Conservation (phyloP, 2,797 vertebrate species). For the Coregonus ussuriensis region DNA sequence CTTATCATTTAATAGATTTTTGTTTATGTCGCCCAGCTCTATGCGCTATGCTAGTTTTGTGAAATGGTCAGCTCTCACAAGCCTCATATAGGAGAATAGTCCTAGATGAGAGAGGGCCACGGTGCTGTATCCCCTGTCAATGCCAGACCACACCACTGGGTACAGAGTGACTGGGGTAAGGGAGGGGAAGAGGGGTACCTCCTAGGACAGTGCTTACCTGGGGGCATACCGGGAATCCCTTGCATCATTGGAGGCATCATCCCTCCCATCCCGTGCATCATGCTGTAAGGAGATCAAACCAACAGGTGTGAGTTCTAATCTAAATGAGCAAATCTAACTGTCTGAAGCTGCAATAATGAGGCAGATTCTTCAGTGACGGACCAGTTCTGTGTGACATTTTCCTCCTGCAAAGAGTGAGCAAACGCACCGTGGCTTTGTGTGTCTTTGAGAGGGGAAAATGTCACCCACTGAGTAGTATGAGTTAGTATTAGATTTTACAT, state of each 20-base stretch:
- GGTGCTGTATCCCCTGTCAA: not conserved
- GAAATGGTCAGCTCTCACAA: not conserved
- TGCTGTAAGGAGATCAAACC: slow-evolving; percentile 54
- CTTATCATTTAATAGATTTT: not conserved
- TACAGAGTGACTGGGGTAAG: not conserved
- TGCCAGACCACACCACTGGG: not conserved
- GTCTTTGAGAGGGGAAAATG: too few species aligned
- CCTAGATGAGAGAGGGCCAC: not conserved
- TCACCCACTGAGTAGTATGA: slow-evolving; percentile 17
- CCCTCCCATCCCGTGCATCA: slow-evolving; percentile 95
- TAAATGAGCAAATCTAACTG: not conserved
- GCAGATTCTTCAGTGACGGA: too few species aligned
- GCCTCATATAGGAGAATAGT: not conserved
- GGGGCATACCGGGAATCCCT: slow-evolving; percentile 85
- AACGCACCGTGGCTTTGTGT: too few species aligned
- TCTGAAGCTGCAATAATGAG: not conserved
- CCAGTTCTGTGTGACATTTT: too few species aligned
- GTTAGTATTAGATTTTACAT: not conserved
- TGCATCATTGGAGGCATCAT: slow-evolving; percentile 97
- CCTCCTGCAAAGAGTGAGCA: too few species aligned
- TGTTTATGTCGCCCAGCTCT: not conserved
- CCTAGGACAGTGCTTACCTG: slow-evolving; percentile 61
- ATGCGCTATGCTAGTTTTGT: not conserved
- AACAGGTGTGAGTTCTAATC: not conserved
- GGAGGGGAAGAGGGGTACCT: not conserved